phyloP scores from a whole-genome alignment of 2,888 invertebrate genomes.

The Asteroscopus sphinx region DNA sequence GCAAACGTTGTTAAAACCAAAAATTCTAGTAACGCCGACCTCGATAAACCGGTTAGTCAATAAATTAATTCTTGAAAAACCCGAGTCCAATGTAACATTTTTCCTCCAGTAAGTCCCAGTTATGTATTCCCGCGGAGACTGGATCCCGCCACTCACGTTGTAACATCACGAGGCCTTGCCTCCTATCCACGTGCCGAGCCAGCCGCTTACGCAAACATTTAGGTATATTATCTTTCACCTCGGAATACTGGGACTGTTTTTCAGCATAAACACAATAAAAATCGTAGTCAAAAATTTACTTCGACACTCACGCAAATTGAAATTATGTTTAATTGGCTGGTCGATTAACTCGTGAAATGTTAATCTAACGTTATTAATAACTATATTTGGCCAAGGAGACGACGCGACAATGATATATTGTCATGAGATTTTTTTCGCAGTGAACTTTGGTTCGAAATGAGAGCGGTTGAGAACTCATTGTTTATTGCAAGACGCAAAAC shows the following conservation, averaged over 20 bases:
- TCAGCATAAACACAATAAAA: conserved; percentile 40
- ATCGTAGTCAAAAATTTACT: conserved; percentile 17
- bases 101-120: conserved; percentile 36
- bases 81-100: conserved; percentile 45
- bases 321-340: conserved; percentile 13
- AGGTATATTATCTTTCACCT: conserved; percentile 65
- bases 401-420: not conserved
- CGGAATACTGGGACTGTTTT: conserved; percentile 52
- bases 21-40: conserved; percentile 7
- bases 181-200: conserved; percentile 64
- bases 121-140: conserved; percentile 48
- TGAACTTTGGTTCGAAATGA: conserved; percentile 15
- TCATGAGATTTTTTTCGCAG: conserved; percentile 1
- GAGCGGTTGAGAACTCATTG: conserved; percentile 28
- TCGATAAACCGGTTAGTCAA: conserved; percentile 19
- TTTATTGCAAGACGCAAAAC: conserved; percentile 29
- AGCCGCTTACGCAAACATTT: conserved; percentile 67
- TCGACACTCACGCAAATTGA: conserved; percentile 13
- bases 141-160: conserved; percentile 72
- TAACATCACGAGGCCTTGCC: conserved; percentile 70
- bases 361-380: not conserved
- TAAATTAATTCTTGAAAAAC: conserved; percentile 30
- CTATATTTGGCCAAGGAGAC: not conserved
- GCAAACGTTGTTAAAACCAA: too few relatives aligned
- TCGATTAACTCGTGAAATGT: conserved; percentile 10